These are phyloP conservation scores for Leptinotarsa undecemlineata DNA, from an alignment of 1,140 invertebrate genomes.

Conservation along the genomic window DNA sequence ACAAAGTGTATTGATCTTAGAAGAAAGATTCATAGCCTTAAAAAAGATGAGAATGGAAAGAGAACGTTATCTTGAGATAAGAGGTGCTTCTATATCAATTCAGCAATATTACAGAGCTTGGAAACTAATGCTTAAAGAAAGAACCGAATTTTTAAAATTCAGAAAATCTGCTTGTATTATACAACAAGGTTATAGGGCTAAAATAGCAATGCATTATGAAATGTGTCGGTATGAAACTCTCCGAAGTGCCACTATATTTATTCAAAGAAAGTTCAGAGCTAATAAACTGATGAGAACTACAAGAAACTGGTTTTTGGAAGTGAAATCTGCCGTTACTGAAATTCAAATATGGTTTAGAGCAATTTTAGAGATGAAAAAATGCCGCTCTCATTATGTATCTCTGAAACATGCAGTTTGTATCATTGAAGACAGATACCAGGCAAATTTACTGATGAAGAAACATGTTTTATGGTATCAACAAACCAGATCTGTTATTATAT, in stretches of 20 bases:
- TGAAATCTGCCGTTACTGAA: constrained; percentile 47
- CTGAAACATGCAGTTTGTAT: constrained; percentile 39
- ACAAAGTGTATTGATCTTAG: constrained; percentile 48
- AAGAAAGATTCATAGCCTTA: constrained; percentile 46
- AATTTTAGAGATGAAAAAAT: constrained; percentile 41
- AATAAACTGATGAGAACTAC: constrained; percentile 39
- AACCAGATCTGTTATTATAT: constrained; percentile 35
- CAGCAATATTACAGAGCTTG: constrained; percentile 53
- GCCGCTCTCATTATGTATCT: constrained; percentile 46
- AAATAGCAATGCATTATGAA: constrained; percentile 47
- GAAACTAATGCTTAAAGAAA: constrained; percentile 30
- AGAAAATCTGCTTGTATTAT: constrained; percentile 38
- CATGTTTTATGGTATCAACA: neutral
- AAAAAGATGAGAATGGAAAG: constrained; percentile 36
- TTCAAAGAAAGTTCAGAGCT: constrained; percentile 49
- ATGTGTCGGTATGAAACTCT: constrained; percentile 47
- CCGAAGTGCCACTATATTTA: constrained; percentile 43
- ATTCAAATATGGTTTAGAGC: constrained; percentile 60
- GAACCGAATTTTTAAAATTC: constrained; percentile 32
- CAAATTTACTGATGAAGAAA: constrained; percentile 10
- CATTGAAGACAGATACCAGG: constrained; percentile 55
- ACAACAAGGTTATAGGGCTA: constrained; percentile 55
- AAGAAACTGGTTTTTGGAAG: constrained; percentile 8
- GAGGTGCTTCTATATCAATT: constrained; percentile 29
- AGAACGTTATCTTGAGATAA: constrained; percentile 26